Evolutionary conservation across 2,113 vertebrate species (phyloP).

Genomic region (Callionymus lyra): DNA sequence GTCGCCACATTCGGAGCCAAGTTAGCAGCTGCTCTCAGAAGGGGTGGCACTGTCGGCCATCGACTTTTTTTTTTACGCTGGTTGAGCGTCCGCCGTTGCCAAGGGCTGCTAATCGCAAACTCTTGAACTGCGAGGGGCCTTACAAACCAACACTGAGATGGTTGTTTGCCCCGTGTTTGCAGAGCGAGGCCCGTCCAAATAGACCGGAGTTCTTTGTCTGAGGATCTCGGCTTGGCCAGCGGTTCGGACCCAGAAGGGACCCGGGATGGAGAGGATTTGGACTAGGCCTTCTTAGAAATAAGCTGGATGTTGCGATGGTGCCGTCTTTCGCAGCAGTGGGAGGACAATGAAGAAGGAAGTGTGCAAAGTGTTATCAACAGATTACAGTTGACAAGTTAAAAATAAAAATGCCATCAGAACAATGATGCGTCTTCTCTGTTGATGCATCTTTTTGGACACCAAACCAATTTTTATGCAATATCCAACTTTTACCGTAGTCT

Average conservation of each 20-base stretch:
- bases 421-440: too few relatives aligned
- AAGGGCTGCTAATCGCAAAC: conserved; percentile 57
- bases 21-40: conserved; percentile 47
- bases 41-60: conserved; percentile 45
- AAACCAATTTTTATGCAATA: too few relatives aligned
- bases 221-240: conserved; percentile 43
- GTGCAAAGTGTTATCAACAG: conserved; percentile 7
- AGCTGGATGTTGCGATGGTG: conserved; percentile 39
- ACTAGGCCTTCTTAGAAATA: conserved; percentile 52
- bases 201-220: conserved; percentile 45
- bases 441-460: too few relatives aligned
- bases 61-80: conserved; percentile 62
- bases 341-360: conserved; percentile 22
- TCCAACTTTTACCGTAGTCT: too few relatives aligned
- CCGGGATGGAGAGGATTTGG: conserved; percentile 53
- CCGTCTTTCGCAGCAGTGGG: conserved; percentile 29
- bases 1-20: conserved; percentile 52
- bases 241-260: conserved; percentile 40
- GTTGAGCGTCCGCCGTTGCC: conserved; percentile 55
- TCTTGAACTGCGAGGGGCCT: conserved; percentile 53
- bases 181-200: conserved; percentile 32
- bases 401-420: too few relatives aligned
- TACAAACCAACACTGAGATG: conserved; percentile 52
- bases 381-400: conserved; percentile 8
- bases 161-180: conserved; percentile 31